Conservation (phyloP, 2,797 vertebrate genomes). For the Carduelis carduelis region DNA sequence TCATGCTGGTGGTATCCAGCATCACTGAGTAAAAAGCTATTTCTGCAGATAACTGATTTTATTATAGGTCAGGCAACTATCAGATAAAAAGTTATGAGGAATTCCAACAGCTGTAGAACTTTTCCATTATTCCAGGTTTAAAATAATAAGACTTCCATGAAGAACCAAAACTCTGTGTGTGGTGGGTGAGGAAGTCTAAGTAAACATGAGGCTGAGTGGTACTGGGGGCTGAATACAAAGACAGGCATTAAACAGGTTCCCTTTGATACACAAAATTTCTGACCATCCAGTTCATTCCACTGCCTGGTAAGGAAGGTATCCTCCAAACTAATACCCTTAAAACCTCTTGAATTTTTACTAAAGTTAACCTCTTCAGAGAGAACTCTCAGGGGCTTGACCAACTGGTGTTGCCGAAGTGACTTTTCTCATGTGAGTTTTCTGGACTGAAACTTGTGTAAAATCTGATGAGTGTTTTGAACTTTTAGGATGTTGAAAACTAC, state of each 20-base stretch:
- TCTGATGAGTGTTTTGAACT: neutral
- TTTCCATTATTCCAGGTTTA: neutral
- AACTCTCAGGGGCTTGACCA: neutral
- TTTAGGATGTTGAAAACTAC: neutral
- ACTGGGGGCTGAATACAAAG: neutral
- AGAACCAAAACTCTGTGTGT: neutral
- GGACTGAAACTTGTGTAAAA: neutral
- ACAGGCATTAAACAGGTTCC: neutral
- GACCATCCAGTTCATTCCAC: too few relatives aligned
- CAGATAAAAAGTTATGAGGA: neutral
- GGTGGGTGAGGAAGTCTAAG: neutral
- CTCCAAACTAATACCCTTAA: neutral
- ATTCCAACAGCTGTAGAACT: neutral
- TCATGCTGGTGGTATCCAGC: fast-evolving
- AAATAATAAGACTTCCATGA: neutral
- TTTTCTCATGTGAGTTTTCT: neutral
- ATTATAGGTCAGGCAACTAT: neutral
- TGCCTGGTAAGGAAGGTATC: neutral
- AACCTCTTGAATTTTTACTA: neutral
- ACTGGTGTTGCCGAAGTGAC: neutral
- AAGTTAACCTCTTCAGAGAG: neutral
- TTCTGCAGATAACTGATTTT: neutral
- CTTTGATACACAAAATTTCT: neutral
- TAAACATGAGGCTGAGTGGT: fast-evolving
- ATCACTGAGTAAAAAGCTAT: neutral